These are phyloP conservation scores for Craniophora ligustri DNA, from an alignment of 2,888 invertebrate species.

Conservation along the genomic window DNA sequence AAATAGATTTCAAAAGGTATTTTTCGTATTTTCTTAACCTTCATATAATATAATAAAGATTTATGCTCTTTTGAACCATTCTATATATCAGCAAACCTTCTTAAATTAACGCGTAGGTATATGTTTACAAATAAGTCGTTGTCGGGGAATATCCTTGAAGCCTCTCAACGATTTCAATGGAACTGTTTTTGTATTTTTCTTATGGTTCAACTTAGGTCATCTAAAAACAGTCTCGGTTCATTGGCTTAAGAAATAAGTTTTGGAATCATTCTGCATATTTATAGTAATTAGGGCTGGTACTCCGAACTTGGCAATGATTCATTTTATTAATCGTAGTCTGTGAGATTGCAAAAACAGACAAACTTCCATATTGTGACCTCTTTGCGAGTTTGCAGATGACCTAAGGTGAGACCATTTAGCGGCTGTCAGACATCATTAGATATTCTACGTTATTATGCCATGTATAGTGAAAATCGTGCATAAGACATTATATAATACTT, in stretches of 20 bases:
- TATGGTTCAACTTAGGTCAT: slow-evolving; percentile 36
- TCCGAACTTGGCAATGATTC: background rate
- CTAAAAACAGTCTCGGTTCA: slow-evolving; percentile 16
- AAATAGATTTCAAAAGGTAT: slow-evolving; percentile 19
- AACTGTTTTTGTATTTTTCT: slow-evolving; percentile 29
- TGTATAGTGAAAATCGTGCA: background rate
- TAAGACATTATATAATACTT: background rate
- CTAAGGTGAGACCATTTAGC: background rate
- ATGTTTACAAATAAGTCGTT: slow-evolving; percentile 29
- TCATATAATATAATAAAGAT: background rate
- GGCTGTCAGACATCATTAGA: background rate
- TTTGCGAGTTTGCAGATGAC: background rate
- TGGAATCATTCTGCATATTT: background rate
- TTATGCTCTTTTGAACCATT: slow-evolving; percentile 3
- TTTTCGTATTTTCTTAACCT: background rate
- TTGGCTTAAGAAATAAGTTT: background rate
- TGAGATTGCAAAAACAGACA: no score
- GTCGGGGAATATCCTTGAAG: slow-evolving; percentile 30
- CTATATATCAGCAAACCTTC: background rate
- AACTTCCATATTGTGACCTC: no score
- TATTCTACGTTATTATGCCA: background rate
- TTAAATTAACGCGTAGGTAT: no score
- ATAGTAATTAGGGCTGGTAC: background rate
- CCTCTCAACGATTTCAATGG: slow-evolving; percentile 31
- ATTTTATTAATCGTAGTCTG: background rate